Evolutionary conservation across 2,113 vertebrate genomes (phyloP), one percentile per base, ranked within the genome.

Genomic region (Sialia sialis): DNA sequence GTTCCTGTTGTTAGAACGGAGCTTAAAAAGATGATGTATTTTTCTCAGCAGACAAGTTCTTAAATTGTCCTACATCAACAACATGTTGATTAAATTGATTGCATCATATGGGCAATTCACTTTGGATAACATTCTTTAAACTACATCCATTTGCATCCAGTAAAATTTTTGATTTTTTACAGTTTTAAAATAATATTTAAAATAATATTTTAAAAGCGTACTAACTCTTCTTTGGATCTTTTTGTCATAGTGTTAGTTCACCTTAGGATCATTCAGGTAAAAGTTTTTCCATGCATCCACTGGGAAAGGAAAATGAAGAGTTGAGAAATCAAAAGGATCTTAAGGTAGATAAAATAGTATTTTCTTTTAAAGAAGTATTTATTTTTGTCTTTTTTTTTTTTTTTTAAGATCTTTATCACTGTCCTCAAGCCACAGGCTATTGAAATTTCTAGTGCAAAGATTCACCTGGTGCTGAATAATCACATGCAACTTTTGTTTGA

Each of bases 401-500:
- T 49, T 62, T 62, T 32, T 80, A 27, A 80, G 20, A 59, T 66
- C 27, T 70, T 74, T 83, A 56, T 52, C 56, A 84, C 23, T 84
- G 48, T 59, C 64, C n/a, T 58, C 22, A 81, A 89, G 36, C 19
- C 59, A 64, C 17, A 84, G 46, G 12, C 51, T 67, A 56, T 48
- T 93, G 68, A 95, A 94, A 79, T 84, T 80, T 54, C 48, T 44
- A 78, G 73, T 32, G 51, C 69, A 94, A 94, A 93, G 48, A 84
- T 34, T 34, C 36, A 13, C 13, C 52, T 68, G 19, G 15, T 81
- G 30, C 25, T 90, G 80, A 74, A 93, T 67, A 93, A 87, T 90
- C 56, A 48, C 43, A 59, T 44, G 44, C 4, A 80, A 51, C 29
- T 43, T 88, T 32, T 75, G 27, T 78, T 30, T 63, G 36, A 84